Evolutionary conservation across 1,140 invertebrate genomes (phyloP), one percentile per base, ranked within the genome.

Genomic region (Zaprionus inermis): DNA sequence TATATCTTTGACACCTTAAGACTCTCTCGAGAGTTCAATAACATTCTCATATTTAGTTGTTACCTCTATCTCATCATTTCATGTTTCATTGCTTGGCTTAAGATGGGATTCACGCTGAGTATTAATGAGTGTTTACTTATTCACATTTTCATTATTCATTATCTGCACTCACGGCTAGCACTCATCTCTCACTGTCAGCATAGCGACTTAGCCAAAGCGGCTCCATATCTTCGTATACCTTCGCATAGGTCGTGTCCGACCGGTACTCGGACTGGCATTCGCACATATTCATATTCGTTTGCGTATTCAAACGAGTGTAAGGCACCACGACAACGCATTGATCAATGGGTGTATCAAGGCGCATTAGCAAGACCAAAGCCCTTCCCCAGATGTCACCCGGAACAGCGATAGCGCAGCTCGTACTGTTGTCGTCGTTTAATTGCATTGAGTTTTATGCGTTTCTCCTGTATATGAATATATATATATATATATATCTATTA

Each of bases 261-360:
- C 10, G 44, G 9, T 49, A 49, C 44, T 49, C 18, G 44, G 44
- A 12, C 44, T 49, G 44, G 44, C 44, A 59, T 24, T 38, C 38
- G 44, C 34, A 24, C 22, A 9, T 24, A 51, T 24, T 24, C 49
- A 20, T 30, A n/a, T 14, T 30, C 51, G 6, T 20, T 49, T 7
- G 14, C 38, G 34, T 69, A 77, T 73, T 77, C 64, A 68, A 74
- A 74, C 51, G n/a, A 41, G 59, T 55, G 51, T 52, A 54, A 69
- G 58, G 71, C 64, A 55, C 41, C 60, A 59, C 46, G 59, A 52
- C 49, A 75, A 71, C 41, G 46, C 65, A 63, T 71, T 78, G 66
- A 78, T 78, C 76, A 78, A 78, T 78, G 76, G 76, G 66, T 58
- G 72, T 70, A 78, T 78, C 51, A 78, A 70, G 66, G 49, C 28